Base-by-base conservation (phyloP, 2,113 vertebrate genomes). In the Cromileptes altivelis region DNA sequence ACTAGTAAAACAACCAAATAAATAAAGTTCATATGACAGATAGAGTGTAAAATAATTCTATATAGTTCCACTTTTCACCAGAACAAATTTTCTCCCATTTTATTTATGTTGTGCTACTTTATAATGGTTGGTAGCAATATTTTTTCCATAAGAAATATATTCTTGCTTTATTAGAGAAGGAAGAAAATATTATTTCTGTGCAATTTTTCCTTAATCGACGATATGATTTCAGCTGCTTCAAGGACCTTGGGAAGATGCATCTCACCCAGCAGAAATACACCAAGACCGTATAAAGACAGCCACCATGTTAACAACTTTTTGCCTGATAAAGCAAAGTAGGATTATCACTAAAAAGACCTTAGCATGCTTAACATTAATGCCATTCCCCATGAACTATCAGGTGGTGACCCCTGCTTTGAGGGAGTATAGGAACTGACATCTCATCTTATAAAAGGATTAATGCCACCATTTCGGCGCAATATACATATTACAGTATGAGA, bases 391-490 rank as follows among this genome's bases (percentile, higher is more conserved):
- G 25, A 58, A 23, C 45, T 47, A 4, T n/a, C 2, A 0, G 67
- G 8, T 30, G 27, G 0, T 64, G 64, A 71, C 30, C 53, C 21
- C 13, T n/a, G n/a, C 27, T 61, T 74, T 76, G 23, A 30, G 9
- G 0, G 55, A 21, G 50, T 25, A 37, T 5, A 42, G 33, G 58
- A 69, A 27, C 75, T 62, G 19, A 70, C 56, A 65, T 45, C 27
- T 42, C 21, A 40, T 58, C 52, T 52, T 27, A 70, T 55, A 56
- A 56, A 76, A 57, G 23, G 52, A 80, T 73, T 76, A 79, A 73
- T 63, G 57, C 55, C 25, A 10, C 37, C 2, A 53, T 53, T 71
- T 53, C 53, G 21, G 42, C 55, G n/a, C 1, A 0, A 52, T 57
- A 27, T 47, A 57, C 25, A 12, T 45, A 71, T 72, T 40, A 33